phyloP scores from a whole-genome alignment of 2,888 invertebrate genomes.

The Dromius quadrimaculatus region DNA sequence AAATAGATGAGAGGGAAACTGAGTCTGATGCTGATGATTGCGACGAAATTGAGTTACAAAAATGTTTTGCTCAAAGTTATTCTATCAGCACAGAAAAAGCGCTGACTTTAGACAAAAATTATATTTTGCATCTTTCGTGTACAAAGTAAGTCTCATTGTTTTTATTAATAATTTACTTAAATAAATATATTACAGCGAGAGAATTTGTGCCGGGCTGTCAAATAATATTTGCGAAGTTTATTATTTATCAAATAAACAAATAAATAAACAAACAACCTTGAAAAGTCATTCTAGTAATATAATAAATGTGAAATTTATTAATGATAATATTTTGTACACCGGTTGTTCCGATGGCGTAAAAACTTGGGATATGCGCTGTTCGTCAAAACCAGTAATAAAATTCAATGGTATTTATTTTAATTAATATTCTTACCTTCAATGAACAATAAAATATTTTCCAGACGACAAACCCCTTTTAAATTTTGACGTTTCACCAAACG shows the following conservation, averaged over 20 bases:
- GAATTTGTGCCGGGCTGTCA: slow-evolving; percentile 68
- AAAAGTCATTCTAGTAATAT: slow-evolving; percentile 68
- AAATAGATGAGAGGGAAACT: slow-evolving; percentile 53
- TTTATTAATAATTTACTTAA: slow-evolving; percentile 27
- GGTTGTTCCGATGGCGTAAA: slow-evolving; percentile 73
- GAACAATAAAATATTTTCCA: slow-evolving; percentile 52
- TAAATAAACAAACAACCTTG: slow-evolving; percentile 64
- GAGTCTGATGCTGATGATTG: slow-evolving; percentile 62
- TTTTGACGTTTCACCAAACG: slow-evolving; percentile 81
- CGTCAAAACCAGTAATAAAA: slow-evolving; percentile 65
- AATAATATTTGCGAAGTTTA: slow-evolving; percentile 68
- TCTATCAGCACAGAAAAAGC: slow-evolving; percentile 67
- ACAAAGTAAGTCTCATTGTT: slow-evolving; percentile 66
- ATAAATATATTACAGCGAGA: slow-evolving; percentile 61
- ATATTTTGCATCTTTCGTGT: slow-evolving; percentile 72
- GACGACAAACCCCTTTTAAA: slow-evolving; percentile 74
- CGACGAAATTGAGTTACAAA: slow-evolving; percentile 57
- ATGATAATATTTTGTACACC: slow-evolving; percentile 71
- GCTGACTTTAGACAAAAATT: slow-evolving; percentile 70
- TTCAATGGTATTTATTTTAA: slow-evolving; percentile 64
- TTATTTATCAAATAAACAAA: slow-evolving; percentile 64
- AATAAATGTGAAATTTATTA: slow-evolving; percentile 72
- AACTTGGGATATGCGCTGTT: slow-evolving; percentile 74
- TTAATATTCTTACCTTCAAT: not conserved
- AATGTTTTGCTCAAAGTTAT: slow-evolving; percentile 60